A percentile compares a stretch with the other conserved stretches of the same genome.
phyloP scores from a whole-genome alignment of 1,140 invertebrate genomes.

The Protaetia brevitarsis region DNA sequence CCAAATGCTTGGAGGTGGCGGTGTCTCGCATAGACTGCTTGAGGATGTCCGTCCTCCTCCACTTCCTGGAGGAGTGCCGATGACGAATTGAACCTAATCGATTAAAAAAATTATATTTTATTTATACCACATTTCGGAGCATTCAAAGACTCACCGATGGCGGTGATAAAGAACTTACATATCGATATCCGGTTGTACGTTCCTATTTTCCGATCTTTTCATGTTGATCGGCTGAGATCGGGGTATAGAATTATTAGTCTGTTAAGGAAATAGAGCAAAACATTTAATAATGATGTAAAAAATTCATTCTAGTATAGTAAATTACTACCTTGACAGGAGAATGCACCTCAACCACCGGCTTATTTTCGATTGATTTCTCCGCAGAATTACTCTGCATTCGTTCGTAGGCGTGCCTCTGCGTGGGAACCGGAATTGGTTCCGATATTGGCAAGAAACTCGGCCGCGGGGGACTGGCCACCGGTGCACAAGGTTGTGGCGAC shows the following conservation, averaged over 20 bases:
- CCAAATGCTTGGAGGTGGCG: slow-evolving; percentile 76
- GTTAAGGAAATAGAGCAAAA: slow-evolving; percentile 24
- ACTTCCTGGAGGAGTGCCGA: slow-evolving; percentile 80
- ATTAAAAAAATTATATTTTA: neutral
- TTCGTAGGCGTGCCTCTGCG: slow-evolving; percentile 58
- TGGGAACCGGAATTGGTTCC: slow-evolving; percentile 77
- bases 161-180: slow-evolving; percentile 86
- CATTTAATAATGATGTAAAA: too few species aligned
- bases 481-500: slow-evolving; percentile 28
- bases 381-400: slow-evolving; percentile 38
- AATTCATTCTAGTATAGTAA: too few species aligned
- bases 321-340: slow-evolving; percentile 30
- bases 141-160: slow-evolving; percentile 71
- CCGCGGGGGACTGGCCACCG: slow-evolving; percentile 58
- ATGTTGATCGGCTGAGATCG: slow-evolving; percentile 81
- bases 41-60: slow-evolving; percentile 62
- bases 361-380: slow-evolving; percentile 28
- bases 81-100: slow-evolving; percentile 75
- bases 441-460: slow-evolving; percentile 69
- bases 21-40: slow-evolving; percentile 66
- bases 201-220: slow-evolving; percentile 64
- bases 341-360: slow-evolving; percentile 29
- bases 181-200: slow-evolving; percentile 59
- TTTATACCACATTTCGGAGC: neutral
- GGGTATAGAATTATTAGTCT: slow-evolving; percentile 57